phyloP scores from a whole-genome alignment of 2,797 vertebrate species.

The Thripadectes ignobilis region DNA sequence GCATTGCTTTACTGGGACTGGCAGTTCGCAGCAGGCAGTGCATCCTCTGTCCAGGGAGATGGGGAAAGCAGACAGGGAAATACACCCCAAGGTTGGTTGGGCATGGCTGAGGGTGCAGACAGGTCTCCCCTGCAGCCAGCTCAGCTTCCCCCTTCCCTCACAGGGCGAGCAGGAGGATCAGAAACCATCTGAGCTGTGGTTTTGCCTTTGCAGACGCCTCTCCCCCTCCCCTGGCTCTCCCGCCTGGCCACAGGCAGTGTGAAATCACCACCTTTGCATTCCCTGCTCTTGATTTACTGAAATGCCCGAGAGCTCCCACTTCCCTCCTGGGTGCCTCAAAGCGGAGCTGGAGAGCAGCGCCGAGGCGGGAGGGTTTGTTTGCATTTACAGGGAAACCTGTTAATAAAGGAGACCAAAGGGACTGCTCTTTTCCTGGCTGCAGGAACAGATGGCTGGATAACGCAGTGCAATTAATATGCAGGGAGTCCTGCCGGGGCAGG shows the following conservation, averaged over 20 bases:
- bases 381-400: conserved; percentile 50
- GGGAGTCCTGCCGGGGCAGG: not conserved
- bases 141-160: not conserved
- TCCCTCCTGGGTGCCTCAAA: not conserved
- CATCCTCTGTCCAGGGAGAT: not conserved
- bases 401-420: conserved; percentile 41
- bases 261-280: not conserved
- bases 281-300: not conserved
- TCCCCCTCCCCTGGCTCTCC: not conserved
- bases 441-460: conserved; percentile 52
- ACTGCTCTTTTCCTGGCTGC: conserved; percentile 47
- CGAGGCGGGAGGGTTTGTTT: conserved; percentile 7
- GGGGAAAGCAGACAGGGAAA: not conserved
- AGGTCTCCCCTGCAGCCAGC: not conserved
- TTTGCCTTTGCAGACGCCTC: not conserved
- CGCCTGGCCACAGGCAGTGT: not conserved
- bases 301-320: not conserved
- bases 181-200: not conserved
- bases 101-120: accelerated
- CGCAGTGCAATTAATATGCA: not conserved
- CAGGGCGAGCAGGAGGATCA: not conserved
- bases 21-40: not conserved
- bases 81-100: accelerated
- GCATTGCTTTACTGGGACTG: accelerated
- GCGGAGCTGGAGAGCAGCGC: not conserved